Conservation (phyloP, 2,888 invertebrate species). For the Dasysyrphus tricinctus region DNA sequence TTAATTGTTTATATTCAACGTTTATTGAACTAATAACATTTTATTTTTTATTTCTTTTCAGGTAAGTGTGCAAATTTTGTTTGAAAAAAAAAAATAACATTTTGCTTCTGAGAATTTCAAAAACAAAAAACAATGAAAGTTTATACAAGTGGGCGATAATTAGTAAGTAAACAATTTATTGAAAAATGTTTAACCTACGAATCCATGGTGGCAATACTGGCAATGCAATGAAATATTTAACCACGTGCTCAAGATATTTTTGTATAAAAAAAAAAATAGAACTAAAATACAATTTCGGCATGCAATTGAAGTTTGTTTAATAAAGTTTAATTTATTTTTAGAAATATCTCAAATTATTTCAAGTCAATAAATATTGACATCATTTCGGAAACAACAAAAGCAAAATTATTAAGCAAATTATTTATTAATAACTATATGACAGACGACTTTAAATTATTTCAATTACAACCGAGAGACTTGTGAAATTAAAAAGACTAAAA, state of each 20-base stretch:
- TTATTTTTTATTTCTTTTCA: constrained; percentile 47
- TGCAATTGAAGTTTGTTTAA: not conserved
- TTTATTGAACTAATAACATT: constrained; percentile 55
- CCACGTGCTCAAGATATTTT: not conserved
- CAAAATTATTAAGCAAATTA: too few relatives aligned
- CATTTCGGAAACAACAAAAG: too few relatives aligned
- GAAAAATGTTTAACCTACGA: not conserved
- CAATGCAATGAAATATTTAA: not conserved
- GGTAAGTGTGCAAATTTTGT: constrained; percentile 66
- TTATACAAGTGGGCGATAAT: constrained; percentile 58
- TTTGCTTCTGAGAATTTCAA: constrained; percentile 34
- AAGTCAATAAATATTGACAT: not conserved
- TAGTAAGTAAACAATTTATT: constrained; percentile 63
- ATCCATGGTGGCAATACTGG: not conserved
- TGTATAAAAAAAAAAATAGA: not conserved
- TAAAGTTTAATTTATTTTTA: constrained; percentile 3
- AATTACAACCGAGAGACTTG: too few relatives aligned
- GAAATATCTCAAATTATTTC: not conserved
- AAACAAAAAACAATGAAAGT: constrained; percentile 41
- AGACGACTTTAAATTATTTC: too few relatives aligned
- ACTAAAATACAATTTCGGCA: not conserved
- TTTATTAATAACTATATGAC: too few relatives aligned
- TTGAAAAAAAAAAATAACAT: constrained; percentile 53
- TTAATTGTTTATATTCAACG: constrained; percentile 32
- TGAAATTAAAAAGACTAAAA: too few relatives aligned